Conservation (phyloP, 1,140 invertebrate species). For the Samia ricini region DNA sequence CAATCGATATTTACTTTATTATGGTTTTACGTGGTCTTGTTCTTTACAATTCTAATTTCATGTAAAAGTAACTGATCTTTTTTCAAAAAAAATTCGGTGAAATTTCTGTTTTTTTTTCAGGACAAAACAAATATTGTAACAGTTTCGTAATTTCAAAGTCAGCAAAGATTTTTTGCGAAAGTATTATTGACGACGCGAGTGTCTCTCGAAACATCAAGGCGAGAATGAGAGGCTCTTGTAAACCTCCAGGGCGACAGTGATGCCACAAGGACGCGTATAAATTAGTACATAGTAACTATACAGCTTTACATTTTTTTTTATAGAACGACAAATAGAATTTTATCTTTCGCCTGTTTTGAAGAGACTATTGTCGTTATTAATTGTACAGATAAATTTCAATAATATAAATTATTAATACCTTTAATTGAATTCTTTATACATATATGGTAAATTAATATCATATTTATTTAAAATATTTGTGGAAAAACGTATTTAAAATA, state of each 20-base stretch:
- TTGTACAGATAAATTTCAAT: no score
- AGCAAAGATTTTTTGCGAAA: constrained; percentile 9
- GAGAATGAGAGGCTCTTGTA: constrained; percentile 21
- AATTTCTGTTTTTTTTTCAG: no score
- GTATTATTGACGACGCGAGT: constrained; percentile 47
- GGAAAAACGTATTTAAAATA: no score
- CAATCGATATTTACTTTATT: no score
- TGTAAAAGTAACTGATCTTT: no score
- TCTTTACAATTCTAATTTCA: no score
- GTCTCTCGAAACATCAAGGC: constrained; percentile 36
- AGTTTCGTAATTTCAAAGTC: neutral
- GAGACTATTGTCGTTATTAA: neutral
- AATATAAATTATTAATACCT: no score
- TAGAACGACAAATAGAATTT: neutral
- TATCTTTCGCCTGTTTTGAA: neutral
- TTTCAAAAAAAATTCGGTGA: no score
- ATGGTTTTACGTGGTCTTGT: no score
- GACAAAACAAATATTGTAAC: neutral
- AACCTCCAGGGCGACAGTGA: constrained; percentile 22
- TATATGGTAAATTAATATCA: no score
- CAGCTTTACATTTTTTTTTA: neutral
- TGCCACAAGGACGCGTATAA: neutral
- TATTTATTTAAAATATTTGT: no score
- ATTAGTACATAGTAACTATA: neutral
- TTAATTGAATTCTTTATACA: no score